A percentile compares a stretch with the other conserved stretches of the same genome.
phyloP scores from a whole-genome alignment of 2,797 vertebrate genomes.

The Lates japonicus region DNA sequence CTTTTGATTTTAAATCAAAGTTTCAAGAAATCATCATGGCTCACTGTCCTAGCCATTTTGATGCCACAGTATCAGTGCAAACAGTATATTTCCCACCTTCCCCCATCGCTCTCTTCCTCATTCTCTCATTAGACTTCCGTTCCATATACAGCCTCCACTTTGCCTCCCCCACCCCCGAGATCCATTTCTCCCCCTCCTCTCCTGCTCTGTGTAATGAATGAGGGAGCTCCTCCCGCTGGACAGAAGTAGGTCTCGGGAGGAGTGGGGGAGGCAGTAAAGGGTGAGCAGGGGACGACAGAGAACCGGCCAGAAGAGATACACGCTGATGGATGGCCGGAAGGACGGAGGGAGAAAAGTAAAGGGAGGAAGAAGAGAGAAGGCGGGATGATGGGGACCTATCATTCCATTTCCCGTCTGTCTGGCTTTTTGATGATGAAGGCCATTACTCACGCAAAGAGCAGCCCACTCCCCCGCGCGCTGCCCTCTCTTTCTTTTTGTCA shows the following conservation, averaged over 20 bases:
- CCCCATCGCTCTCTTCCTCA: background rate
- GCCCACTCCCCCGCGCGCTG: background rate
- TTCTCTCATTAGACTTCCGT: constrained; percentile 37
- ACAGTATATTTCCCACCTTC: background rate
- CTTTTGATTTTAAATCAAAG: background rate
- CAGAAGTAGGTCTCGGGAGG: constrained; percentile 82
- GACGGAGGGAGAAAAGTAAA: constrained; percentile 29
- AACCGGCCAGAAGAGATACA: constrained; percentile 76
- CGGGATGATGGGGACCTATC: constrained; percentile 64
- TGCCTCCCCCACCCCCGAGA: constrained; percentile 4
- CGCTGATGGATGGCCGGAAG: constrained; percentile 74
- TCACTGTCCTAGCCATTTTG: background rate
- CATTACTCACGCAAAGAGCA: constrained; percentile 75
- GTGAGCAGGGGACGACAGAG: constrained; percentile 60
- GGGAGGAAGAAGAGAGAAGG: constrained; percentile 34
- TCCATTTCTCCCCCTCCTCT: constrained; percentile 16
- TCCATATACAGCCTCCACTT: constrained; percentile 50
- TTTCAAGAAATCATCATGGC: background rate
- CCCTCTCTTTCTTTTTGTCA: constrained; percentile 29
- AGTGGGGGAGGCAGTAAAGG: constrained; percentile 65
- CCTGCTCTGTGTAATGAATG: constrained; percentile 76
- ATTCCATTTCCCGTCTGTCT: constrained; percentile 74
- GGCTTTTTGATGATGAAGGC: constrained; percentile 73
- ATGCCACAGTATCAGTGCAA: background rate
- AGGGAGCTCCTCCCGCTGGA: constrained; percentile 74